Percentiles rank a stretch among this genome's conserved stretches.
Evolutionary conservation across 23 tunicate species (phyloP).

Genomic region (Styela clava): DNA sequence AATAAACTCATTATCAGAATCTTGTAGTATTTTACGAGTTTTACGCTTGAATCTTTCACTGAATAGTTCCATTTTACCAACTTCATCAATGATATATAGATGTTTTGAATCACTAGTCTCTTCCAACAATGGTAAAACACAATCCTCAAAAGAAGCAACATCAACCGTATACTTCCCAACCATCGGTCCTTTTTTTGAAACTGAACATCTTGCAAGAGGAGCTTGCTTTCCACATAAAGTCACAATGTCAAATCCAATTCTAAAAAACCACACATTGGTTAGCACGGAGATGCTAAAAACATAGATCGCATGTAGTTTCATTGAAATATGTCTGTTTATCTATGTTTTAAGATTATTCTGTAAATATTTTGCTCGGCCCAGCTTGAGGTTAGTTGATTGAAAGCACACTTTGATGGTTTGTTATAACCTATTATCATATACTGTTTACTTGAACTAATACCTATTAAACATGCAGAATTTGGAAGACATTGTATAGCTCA

Average conservation of each 20-base stretch:
- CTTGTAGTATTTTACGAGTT: constrained; percentile 35
- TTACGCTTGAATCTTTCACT: constrained; percentile 47
- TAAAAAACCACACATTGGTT: too few relatives aligned
- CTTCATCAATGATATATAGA: constrained; percentile 59
- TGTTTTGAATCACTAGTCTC: background rate
- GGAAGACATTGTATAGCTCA: too few relatives aligned
- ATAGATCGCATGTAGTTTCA: too few relatives aligned
- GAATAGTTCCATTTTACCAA: constrained; percentile 93
- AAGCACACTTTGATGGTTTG: too few relatives aligned
- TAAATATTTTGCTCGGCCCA: too few relatives aligned
- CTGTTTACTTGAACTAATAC: too few relatives aligned
- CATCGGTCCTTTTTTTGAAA: constrained; percentile 30
- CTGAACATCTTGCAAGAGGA: constrained; percentile 37
- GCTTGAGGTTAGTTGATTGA: too few relatives aligned
- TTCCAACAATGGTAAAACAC: constrained; percentile 35
- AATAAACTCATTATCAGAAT: background rate
- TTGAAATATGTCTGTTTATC: too few relatives aligned
- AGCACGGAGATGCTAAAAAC: too few relatives aligned
- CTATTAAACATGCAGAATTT: too few relatives aligned
- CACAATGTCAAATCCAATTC: constrained; percentile 72
- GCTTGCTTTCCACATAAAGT: constrained; percentile 36
- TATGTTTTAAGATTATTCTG: too few relatives aligned
- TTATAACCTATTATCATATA: too few relatives aligned
- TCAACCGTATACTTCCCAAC: constrained; percentile 71
- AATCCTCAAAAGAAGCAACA: constrained; percentile 50